A percentile compares a stretch with the other conserved stretches of the same genome.
phyloP scores from a whole-genome alignment of 92 coral and sea anemone genomes.

The Scolanthus callimorphus region DNA sequence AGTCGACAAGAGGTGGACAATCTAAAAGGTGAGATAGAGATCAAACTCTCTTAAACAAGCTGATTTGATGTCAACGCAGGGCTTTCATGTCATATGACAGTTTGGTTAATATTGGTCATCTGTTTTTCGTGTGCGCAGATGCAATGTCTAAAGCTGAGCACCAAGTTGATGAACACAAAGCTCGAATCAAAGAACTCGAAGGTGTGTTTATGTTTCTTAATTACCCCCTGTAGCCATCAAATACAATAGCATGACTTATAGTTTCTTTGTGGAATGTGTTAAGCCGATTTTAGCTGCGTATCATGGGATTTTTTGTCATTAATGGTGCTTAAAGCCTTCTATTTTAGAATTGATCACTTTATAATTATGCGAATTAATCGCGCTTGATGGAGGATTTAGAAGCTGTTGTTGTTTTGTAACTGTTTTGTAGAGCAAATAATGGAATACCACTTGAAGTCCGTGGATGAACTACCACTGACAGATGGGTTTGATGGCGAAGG shows the following conservation, averaged over 20 bases:
- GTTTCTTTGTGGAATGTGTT: no score
- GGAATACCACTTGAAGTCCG: slow-evolving; percentile 85
- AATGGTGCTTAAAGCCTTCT: background rate
- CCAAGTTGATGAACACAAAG: slow-evolving; percentile 44
- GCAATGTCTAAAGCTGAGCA: slow-evolving; percentile 26
- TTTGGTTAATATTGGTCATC: no score
- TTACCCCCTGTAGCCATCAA: background rate
- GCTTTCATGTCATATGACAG: no score
- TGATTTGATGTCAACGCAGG: no score
- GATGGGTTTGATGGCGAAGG: slow-evolving; percentile 54
- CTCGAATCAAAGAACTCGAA: slow-evolving; percentile 66
- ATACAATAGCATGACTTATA: no score
- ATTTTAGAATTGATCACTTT: background rate
- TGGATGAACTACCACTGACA: slow-evolving; percentile 67
- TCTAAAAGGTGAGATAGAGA: slow-evolving; percentile 50
- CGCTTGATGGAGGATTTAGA: background rate
- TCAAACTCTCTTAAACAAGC: no score
- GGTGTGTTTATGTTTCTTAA: slow-evolving; percentile 39
- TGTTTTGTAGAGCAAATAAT: slow-evolving; percentile 76
- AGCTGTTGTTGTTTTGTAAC: background rate
- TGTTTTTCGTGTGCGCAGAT: slow-evolving; percentile 8
- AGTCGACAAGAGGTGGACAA: slow-evolving; percentile 41
- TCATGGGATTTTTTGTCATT: background rate
- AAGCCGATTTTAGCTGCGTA: no score
- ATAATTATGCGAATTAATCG: background rate